Evolutionary conservation across 2,797 vertebrate genomes (phyloP), one percentile per base, ranked within the genome.

Genomic region (Pagetopsis macropterus): DNA sequence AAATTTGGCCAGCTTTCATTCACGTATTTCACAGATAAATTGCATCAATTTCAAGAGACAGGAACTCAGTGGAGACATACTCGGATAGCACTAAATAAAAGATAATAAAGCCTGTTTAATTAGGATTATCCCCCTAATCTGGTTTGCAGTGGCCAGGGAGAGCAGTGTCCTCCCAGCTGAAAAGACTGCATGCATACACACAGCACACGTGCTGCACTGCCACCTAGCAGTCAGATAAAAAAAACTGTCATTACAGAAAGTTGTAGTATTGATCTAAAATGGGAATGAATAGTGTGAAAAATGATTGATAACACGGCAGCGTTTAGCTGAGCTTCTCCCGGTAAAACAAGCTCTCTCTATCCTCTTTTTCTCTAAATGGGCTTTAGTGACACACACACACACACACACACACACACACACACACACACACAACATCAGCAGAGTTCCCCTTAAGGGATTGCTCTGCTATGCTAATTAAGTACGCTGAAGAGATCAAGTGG

Each of bases 81-180:
- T 41, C 64, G 41, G 72, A 86, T 82, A 68, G 16, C 31, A 77
- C 76, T 83, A 79, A 91, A 81, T 84, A 88, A 88, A 91, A 89
- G 62, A 88, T 85, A 89, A 87, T 83, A 84, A 83, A 27, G 65
- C 55, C 81, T 81, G 81, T 91, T 87, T 88, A 88, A 87, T 70
- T 50, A 61, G 85, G 86, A 92, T 90, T 88, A 90, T 84, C 87
- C 85, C 55, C 33, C 48, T 91, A 90, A 92, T 91, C 84, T 86
- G 80, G 75, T 89, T 80, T 87, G 75, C 78, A 79, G 63, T 81
- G 84, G 79, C 79, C 83, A 86, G 77, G 66, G 66, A 83, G 65
- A 68, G 75, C 72, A 70, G 58, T 68, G 72, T 61, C 77, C 63
- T 59, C 49, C 84, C 65, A 75, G 11, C n/a, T 77, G 72, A 66